Evolutionary conservation across 2,888 invertebrate species (phyloP), one percentile per base, ranked within the genome.

Genomic region (Aplocera efformata): DNA sequence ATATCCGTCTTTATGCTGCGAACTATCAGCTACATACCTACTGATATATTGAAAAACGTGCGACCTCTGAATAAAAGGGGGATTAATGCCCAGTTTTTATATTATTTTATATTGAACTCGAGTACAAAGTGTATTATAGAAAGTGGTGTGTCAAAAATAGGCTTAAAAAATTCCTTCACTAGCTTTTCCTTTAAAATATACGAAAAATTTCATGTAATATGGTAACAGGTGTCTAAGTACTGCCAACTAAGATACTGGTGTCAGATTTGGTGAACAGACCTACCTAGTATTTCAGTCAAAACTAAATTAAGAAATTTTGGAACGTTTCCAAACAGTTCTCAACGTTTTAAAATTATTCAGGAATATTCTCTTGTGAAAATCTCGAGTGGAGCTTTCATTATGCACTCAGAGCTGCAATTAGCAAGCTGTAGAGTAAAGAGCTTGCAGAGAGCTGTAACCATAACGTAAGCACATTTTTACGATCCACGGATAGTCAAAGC

Each of bases 1-100:
- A 45, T 45, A 45, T 45, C 44, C 40, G 40, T 36, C 32, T 39
- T 44, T 34, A 39, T 32, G 32, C 40, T 32, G 36, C 10, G 24
- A 40, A 45, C 44, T 45, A 45, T 40, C 44, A 36, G 31, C 23
- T 26, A 10, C 40, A 39, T 45, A 40, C 36, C 24, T 24, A 25
- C 39, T 29, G 39, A 39, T 39, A 44, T 35, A 44, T 35, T 39
- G 31, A 13, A 30, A 26, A 11, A 11, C 26, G 35, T 23, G 31
- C 32, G 25, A 10, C 30, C 10, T 7, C 27, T 26, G 38, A 34
- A 38, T 39, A 39, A 17, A 17, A 17, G 13, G 13, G 5, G 5
- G 13, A 17, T 17, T 17, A 17, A n/a, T n/a, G n/a, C n/a, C n/a
- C n/a, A n/a, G n/a, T n/a, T n/a, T n/a, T n/a, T n/a, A n/a, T n/a